Evolutionary conservation across 92 coral and sea anemone genomes (phyloP).

Genomic region (Micromussa lordhowensis): DNA sequence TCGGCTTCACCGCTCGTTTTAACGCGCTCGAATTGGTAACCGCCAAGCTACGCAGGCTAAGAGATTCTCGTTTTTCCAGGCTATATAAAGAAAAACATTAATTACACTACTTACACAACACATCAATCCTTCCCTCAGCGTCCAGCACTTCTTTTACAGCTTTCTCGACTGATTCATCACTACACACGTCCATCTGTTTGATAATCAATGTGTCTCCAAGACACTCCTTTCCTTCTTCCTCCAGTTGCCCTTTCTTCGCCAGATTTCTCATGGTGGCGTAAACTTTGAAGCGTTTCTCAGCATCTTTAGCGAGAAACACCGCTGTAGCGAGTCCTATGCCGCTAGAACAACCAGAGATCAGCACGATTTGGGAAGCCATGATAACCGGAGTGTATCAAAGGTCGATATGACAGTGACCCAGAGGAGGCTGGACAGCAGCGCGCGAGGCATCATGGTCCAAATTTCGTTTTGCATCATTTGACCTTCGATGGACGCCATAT

Average conservation of each 20-base stretch:
- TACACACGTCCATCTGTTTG: slow-evolving; percentile 83
- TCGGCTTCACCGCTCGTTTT: no score
- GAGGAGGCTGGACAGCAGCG: no score
- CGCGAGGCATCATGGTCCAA: no score
- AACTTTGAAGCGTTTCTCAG: slow-evolving; percentile 89
- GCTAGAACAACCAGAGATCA: slow-evolving; percentile 93
- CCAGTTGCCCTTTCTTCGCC: slow-evolving; percentile 77
- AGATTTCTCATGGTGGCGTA: slow-evolving; percentile 96
- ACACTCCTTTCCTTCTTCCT: slow-evolving; percentile 73
- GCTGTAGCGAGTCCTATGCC: slow-evolving; percentile 93
- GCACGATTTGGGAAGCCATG: slow-evolving; percentile 80
- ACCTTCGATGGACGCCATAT: no score
- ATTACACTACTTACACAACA: slow-evolving; percentile 56
- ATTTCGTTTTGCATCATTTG: no score
- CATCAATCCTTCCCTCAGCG: slow-evolving; percentile 83
- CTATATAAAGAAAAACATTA: no score
- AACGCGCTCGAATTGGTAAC: no score
- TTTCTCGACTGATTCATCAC: slow-evolving; percentile 81
- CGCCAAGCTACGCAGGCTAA: no score
- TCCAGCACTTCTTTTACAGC: slow-evolving; percentile 78
- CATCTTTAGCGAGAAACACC: slow-evolving; percentile 85
- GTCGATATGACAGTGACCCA: no score
- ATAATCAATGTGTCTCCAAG: slow-evolving; percentile 82
- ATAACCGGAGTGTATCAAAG: no score
- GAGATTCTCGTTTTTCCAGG: no score